phyloP scores from a whole-genome alignment of 2,888 invertebrate genomes.

The Drosophila kambysellisi region DNA sequence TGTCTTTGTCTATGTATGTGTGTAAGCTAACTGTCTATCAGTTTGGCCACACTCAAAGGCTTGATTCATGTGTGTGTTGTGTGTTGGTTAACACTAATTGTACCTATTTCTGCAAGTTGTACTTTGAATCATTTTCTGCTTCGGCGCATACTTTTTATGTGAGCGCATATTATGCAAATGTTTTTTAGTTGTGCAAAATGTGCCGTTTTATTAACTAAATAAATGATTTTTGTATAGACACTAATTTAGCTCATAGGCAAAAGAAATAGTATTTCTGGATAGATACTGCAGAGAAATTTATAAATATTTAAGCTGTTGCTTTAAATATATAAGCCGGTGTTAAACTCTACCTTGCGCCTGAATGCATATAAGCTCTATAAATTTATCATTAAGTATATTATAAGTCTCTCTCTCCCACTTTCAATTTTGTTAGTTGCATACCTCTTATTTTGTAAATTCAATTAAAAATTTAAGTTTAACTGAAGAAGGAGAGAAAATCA shows the following conservation, averaged over 20 bases:
- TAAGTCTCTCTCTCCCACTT: neutral
- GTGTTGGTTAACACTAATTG: constrained; percentile 58
- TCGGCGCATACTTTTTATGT: constrained; percentile 43
- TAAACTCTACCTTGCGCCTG: neutral
- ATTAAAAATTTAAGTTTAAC: neutral
- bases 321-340: too few species aligned
- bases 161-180: constrained; percentile 63
- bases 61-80: neutral
- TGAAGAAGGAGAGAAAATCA: neutral
- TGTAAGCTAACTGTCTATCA: constrained; percentile 49
- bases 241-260: constrained; percentile 5
- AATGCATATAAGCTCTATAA: neutral
- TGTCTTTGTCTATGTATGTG: neutral
- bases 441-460: neutral
- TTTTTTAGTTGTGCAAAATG: constrained; percentile 43
- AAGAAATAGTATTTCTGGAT: neutral
- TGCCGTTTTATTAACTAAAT: constrained; percentile 45
- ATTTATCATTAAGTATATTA: neutral
- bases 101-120: constrained; percentile 41
- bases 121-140: constrained; percentile 61
- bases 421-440: neutral
- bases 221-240: constrained; percentile 20
- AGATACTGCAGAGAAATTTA: neutral
- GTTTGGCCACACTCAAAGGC: constrained; percentile 31
- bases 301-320: neutral